These are phyloP conservation scores for Sylvia atricapilla DNA, from an alignment of 2,113 vertebrate species.

Conservation along the genomic window DNA sequence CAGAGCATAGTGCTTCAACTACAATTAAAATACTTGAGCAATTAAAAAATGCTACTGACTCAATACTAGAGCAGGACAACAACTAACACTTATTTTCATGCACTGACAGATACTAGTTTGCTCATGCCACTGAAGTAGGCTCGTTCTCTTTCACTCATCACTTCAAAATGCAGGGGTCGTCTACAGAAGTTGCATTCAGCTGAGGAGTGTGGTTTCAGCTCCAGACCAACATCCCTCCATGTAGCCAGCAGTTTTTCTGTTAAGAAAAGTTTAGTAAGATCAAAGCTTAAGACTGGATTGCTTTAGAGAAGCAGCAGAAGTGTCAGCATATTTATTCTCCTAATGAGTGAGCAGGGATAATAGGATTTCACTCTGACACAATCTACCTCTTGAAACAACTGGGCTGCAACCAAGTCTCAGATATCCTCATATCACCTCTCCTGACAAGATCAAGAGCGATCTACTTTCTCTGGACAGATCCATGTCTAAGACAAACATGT, in stretches of 20 bases:
- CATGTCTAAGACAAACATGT: background rate
- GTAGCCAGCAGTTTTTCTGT: conserved; percentile 86
- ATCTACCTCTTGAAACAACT: background rate
- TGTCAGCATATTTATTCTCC: background rate
- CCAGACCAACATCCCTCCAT: conserved; percentile 87
- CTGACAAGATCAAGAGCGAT: background rate
- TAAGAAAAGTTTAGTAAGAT: background rate
- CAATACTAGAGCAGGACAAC: background rate
- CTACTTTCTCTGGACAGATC: background rate
- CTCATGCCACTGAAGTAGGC: conserved; percentile 94
- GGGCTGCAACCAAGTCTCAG: background rate
- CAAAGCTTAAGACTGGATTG: background rate
- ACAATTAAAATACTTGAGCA: conserved; percentile 63
- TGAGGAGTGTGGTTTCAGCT: conserved; percentile 86
- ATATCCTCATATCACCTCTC: background rate
- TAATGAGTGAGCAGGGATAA: background rate
- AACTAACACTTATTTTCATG: conserved; percentile 63
- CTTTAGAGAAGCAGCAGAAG: background rate
- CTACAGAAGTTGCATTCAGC: conserved; percentile 94
- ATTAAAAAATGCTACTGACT: conserved; percentile 60
- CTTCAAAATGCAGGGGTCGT: conserved; percentile 92
- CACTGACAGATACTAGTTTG: conserved; percentile 84
- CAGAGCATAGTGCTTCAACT: conserved; percentile 43
- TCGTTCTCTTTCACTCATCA: conserved; percentile 92
- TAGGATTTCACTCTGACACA: background rate